Evolutionary conservation across 2,113 vertebrate genomes (phyloP), one percentile per base, ranked within the genome.

Genomic region (Pampusana beccarii): DNA sequence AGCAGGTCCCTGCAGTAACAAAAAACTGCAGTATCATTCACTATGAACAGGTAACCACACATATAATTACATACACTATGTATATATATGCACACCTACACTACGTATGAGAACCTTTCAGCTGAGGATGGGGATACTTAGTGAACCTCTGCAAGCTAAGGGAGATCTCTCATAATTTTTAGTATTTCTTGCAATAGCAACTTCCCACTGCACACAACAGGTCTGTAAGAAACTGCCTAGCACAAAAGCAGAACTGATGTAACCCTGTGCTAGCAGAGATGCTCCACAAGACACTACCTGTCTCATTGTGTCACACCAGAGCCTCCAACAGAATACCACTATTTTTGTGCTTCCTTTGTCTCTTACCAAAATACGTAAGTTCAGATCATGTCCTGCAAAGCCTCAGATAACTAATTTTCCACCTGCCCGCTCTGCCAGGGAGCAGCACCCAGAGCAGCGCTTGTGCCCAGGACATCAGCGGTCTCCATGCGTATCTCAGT

Each of bases 91-190:
- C 5, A 61, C 16, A 78, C 6, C n/a, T 53, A 77, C 16, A 57
- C 14, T 13, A 7, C 0, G 0, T 4, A 64, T 0, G 0, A 77
- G 19, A 57, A 4, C 10, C n/a, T 70, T 75, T 29, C 36, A 80
- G 5, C 18, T 54, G 6, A 24, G 36, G 11, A 80, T 31, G 15
- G 61, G 23, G 62, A 67, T 10, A 26, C 13, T 61, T 69, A 66
- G 34, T 9, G 60, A 92, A 33, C 18, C 69, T 75, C 9, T 26
- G 26, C 33, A 62, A 83, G 17, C 21, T 51, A 77, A 70, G 50
- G 26, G 20, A 72, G 44, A 57, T 64, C 4, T 42, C 38, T 17
- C 24, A 26, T 16, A 2, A 50, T 19, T 72, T 82, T 77, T 48
- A 65, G 0, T 61, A 60, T 42, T 67, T 44, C 66, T 53, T 85